Conservation (phyloP, 2,113 vertebrate species). For the Ellobius talpinus region DNA sequence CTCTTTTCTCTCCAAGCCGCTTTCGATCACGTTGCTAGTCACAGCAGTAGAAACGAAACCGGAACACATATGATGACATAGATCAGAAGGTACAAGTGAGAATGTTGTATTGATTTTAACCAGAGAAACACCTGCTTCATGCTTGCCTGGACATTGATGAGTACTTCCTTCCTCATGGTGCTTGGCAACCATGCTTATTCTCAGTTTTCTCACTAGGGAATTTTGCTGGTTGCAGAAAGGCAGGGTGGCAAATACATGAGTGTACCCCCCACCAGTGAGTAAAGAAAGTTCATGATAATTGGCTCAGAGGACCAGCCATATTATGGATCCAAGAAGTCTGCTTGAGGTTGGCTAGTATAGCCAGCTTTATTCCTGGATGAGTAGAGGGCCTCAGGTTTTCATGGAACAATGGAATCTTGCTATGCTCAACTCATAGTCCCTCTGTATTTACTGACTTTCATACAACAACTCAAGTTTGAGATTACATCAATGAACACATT, state of each 20-base stretch:
- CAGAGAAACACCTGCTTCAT: background rate
- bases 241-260: background rate
- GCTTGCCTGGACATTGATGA: background rate
- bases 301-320: background rate
- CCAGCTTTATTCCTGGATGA: background rate
- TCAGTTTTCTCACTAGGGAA: background rate
- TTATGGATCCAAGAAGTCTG: background rate
- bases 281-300: background rate
- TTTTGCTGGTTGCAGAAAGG: background rate
- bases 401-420: background rate
- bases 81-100: background rate
- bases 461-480: background rate
- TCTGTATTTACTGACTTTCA: background rate
- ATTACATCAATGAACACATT: background rate
- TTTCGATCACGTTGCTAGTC: background rate
- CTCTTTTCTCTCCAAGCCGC: background rate
- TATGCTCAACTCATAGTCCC: background rate
- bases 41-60: background rate
- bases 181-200: background rate
- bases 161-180: background rate
- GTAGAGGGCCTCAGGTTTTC: background rate
- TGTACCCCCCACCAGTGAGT: background rate
- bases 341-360: background rate
- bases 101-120: background rate
- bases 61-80: background rate